Conservation (phyloP, 2,888 invertebrate genomes). For the Glyphotaelius pellucidus region DNA sequence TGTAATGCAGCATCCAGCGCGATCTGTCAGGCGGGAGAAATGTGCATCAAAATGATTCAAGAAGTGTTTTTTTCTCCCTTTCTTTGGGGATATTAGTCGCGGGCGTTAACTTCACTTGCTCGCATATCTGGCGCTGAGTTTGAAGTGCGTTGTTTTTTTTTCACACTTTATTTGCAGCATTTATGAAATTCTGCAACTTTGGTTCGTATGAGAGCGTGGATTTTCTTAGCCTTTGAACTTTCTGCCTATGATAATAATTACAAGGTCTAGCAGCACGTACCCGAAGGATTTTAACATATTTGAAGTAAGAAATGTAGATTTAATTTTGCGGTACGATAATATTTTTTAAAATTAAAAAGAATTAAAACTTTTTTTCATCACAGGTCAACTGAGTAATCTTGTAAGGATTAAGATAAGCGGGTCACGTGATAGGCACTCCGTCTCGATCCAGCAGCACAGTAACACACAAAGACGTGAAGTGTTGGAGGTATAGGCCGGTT, state of each 20-base stretch:
- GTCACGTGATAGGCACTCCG: no score
- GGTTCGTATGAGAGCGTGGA: neutral
- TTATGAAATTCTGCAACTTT: neutral
- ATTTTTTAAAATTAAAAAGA: no score
- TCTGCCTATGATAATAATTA: neutral
- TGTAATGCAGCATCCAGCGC: conserved; percentile 39
- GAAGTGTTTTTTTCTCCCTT: conserved; percentile 31
- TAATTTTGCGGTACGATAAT: no score
- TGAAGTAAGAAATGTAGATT: no score
- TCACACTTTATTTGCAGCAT: neutral
- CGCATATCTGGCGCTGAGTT: neutral
- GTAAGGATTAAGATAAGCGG: no score
- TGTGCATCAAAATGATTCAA: conserved; percentile 20
- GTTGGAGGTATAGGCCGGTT: no score
- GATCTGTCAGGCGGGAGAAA: conserved; percentile 40
- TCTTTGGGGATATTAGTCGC: conserved; percentile 25
- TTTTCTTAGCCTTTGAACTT: neutral
- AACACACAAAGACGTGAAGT: no score
- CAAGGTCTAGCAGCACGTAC: no score
- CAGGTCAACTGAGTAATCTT: no score
- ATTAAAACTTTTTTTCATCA: no score
- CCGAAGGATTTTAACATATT: no score
- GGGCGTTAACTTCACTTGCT: neutral
- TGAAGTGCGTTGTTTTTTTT: neutral
- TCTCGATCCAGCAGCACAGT: no score